Conservation (phyloP, 2,888 invertebrate species). For the Athripsodes cinereus region DNA sequence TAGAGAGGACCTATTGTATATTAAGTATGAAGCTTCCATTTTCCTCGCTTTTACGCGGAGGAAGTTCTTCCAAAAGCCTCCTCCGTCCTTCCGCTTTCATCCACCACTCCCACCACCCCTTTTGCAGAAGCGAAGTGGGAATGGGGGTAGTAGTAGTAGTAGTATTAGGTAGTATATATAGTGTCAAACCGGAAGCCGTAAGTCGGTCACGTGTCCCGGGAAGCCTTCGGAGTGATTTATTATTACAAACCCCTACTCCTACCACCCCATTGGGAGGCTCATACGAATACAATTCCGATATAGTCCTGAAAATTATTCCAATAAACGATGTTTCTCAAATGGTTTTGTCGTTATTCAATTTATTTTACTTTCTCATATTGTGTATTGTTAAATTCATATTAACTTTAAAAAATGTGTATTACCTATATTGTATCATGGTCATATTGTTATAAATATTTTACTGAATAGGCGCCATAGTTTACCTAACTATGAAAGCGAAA, state of each 20-base stretch:
- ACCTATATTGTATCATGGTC: too few species aligned
- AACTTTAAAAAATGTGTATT: too few species aligned
- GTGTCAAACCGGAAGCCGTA: slow-evolving; percentile 26
- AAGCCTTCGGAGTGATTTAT: slow-evolving; percentile 26
- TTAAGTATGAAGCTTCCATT: too few species aligned
- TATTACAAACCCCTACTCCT: too few species aligned
- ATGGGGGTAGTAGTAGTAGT: not conserved
- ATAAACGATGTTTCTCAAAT: not conserved
- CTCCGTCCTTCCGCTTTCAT: slow-evolving; percentile 4
- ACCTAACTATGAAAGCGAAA: too few species aligned
- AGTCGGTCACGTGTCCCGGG: slow-evolving; percentile 28
- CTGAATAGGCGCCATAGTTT: too few species aligned
- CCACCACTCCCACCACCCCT: not conserved
- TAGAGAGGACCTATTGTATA: too few species aligned
- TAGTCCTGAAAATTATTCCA: slow-evolving; percentile 7
- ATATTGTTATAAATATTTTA: too few species aligned
- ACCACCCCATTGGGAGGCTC: slow-evolving; percentile 22
- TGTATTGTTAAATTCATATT: too few species aligned
- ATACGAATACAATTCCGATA: slow-evolving; percentile 26
- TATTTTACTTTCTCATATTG: too few species aligned
- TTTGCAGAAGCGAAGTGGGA: not conserved
- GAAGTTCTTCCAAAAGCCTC: not conserved
- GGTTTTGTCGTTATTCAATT: too few species aligned
- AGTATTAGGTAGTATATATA: too few species aligned
- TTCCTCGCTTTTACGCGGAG: not conserved